These are phyloP conservation scores for Willisornis vidua DNA, from an alignment of 2,113 vertebrate genomes.

Conservation along the genomic window DNA sequence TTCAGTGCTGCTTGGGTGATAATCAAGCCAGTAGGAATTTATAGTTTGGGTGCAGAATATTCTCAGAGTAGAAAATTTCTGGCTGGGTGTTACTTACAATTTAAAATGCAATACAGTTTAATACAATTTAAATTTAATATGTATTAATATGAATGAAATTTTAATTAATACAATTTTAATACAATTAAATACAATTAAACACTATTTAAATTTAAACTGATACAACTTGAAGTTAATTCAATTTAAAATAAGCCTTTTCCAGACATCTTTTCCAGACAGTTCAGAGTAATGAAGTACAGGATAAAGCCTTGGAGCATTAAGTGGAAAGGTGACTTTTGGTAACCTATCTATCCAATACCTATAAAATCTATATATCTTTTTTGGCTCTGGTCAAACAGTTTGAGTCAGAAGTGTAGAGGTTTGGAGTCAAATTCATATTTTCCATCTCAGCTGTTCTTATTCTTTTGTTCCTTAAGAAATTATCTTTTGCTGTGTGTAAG, in stretches of 20 bases:
- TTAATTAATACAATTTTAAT: background rate
- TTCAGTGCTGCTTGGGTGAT: background rate
- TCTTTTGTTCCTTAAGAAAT: conserved; percentile 73
- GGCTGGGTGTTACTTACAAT: background rate
- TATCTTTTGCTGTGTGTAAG: conserved; percentile 72
- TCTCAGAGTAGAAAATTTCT: background rate
- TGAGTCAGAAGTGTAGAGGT: background rate
- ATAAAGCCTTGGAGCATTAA: conserved; percentile 14
- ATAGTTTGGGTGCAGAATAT: background rate
- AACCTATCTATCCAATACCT: background rate
- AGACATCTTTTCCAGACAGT: conserved; percentile 72
- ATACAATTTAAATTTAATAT: background rate
- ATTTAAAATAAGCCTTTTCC: conserved; percentile 48
- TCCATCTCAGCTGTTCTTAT: conserved; percentile 50
- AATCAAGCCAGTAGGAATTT: background rate
- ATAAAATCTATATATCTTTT: background rate
- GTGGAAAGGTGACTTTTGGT: background rate
- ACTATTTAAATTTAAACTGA: background rate
- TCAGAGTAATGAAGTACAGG: conserved; percentile 52
- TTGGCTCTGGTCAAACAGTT: background rate
- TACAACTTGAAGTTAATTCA: background rate
- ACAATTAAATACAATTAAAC: background rate
- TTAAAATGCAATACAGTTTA: background rate
- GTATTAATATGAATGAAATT: background rate
- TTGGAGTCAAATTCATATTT: conserved; percentile 61